phyloP scores from a whole-genome alignment of 2,113 vertebrate species.

The Hiodon tergisus region DNA sequence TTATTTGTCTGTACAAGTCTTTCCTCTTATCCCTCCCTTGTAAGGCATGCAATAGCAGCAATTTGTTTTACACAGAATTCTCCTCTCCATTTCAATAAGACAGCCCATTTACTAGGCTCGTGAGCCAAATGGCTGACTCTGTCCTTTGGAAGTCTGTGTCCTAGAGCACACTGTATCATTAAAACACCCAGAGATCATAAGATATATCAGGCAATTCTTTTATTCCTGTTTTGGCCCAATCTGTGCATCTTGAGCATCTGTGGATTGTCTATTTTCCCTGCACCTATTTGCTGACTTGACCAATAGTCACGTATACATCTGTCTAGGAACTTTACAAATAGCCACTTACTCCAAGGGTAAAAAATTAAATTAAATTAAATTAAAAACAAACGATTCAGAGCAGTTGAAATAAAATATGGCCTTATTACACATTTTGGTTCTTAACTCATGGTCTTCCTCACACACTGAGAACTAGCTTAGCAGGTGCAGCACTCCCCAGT shows the following conservation, averaged over 20 bases:
- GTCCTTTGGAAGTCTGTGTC: conserved; percentile 52
- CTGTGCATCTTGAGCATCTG: conserved; percentile 21
- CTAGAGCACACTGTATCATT: conserved; percentile 56
- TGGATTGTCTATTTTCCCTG: conserved; percentile 45
- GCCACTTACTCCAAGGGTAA: conserved; percentile 43
- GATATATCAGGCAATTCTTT: conserved; percentile 52
- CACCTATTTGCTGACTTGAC: conserved; percentile 53
- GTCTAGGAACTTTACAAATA: not conserved
- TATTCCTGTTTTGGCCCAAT: conserved; percentile 49
- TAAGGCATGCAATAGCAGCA: conserved; percentile 64
- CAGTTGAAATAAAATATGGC: conserved; percentile 48
- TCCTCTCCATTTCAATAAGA: conserved; percentile 72
- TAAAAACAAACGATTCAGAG: conserved; percentile 22
- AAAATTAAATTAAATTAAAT: conserved; percentile 40
- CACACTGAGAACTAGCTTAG: conserved; percentile 37
- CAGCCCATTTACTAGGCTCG: conserved; percentile 76
- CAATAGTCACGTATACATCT: conserved; percentile 35
- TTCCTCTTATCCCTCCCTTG: conserved; percentile 52
- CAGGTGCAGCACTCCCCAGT: conserved; percentile 41
- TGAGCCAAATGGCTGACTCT: conserved; percentile 67
- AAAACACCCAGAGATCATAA: conserved; percentile 65
- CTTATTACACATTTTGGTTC: conserved; percentile 46
- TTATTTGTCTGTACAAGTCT: conserved; percentile 68
- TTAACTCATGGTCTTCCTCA: conserved; percentile 32
- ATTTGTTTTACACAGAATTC: conserved; percentile 62